phyloP scores from a whole-genome alignment of 2,797 vertebrate genomes.

The Salmo trutta region DNA sequence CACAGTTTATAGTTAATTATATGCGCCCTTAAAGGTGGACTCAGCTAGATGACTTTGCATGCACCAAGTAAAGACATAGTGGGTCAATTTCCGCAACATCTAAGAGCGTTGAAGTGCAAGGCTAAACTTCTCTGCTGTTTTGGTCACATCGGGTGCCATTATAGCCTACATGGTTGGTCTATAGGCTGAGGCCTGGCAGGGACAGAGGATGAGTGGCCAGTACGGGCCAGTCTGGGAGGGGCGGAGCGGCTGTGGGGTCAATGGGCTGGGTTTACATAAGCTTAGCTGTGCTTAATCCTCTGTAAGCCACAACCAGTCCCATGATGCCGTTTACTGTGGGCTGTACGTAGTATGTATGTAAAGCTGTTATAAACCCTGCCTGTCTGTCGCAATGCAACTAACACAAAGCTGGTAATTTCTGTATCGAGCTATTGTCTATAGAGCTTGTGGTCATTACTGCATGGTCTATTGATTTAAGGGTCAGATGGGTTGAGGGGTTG shows the following conservation, averaged over 20 bases:
- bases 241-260: conserved; percentile 49
- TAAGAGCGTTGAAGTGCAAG: too few species aligned
- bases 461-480: neutral
- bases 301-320: conserved; percentile 70
- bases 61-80: too few species aligned
- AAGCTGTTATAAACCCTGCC: conserved; percentile 43
- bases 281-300: conserved; percentile 76
- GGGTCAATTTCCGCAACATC: too few species aligned
- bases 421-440: neutral
- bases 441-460: neutral
- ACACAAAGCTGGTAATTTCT: conserved; percentile 16
- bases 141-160: too few species aligned
- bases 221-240: neutral
- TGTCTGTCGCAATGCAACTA: conserved; percentile 4
- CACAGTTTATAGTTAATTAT: too few species aligned
- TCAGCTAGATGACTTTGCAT: too few species aligned
- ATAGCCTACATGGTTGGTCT: neutral
- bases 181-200: neutral
- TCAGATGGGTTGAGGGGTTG: too few species aligned
- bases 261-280: conserved; percentile 60
- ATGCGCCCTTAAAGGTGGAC: too few species aligned
- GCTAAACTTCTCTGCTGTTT: too few species aligned
- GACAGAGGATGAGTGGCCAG: conserved; percentile 34
- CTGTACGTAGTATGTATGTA: conserved; percentile 45
- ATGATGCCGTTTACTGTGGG: conserved; percentile 56